Evolutionary conservation across 2,797 vertebrate species (phyloP).

Genomic region (Naso thynnoides): DNA sequence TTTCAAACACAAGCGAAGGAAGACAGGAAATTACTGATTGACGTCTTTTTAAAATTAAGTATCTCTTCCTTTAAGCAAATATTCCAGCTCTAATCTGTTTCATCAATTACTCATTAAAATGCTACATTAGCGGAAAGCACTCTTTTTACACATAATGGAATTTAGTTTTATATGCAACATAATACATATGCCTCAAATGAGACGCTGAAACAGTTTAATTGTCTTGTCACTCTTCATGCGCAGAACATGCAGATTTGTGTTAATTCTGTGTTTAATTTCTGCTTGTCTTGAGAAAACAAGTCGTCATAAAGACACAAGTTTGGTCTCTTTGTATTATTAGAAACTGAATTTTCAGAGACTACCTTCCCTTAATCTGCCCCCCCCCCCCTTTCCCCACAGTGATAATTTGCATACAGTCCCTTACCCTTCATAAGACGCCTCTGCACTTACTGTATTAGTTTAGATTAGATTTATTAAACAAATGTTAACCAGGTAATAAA

Average conservation of each 20-base stretch:
- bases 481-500: slow-evolving; percentile 14
- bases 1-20: neutral
- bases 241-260: neutral
- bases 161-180: neutral
- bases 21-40: neutral
- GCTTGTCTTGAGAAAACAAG: too few relatives aligned
- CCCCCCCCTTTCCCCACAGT: too few relatives aligned
- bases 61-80: neutral
- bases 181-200: neutral
- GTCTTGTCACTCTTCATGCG: neutral
- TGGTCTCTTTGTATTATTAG: too few relatives aligned
- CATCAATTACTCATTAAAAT: neutral
- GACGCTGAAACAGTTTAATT: too few relatives aligned
- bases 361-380: neutral
- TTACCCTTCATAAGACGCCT: neutral
- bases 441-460: slow-evolving; percentile 26
- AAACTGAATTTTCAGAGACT: neutral
- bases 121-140: too few relatives aligned
- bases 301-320: too few relatives aligned
- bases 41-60: too few relatives aligned
- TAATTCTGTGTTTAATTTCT: neutral
- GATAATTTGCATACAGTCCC: neutral
- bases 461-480: slow-evolving; percentile 63
- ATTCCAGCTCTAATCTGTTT: neutral
- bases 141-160: neutral